A percentile compares a stretch with the other conserved stretches of the same genome.
phyloP scores from a whole-genome alignment of 2,888 invertebrate species.

The Mylabris sibirica region DNA sequence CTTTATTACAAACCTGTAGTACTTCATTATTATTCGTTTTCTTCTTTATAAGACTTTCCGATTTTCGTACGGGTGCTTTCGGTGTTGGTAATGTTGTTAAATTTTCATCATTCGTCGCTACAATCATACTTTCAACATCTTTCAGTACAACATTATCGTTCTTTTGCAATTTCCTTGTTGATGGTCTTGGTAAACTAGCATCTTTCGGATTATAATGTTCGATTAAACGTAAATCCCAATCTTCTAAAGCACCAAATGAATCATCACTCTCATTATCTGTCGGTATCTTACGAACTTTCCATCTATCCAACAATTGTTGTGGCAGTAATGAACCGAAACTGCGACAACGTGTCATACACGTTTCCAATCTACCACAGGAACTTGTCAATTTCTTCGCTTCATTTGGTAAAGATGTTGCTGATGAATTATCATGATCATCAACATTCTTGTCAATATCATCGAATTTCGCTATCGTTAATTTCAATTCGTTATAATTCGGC shows the following conservation, averaged over 20 bases:
- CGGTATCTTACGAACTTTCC: conserved; percentile 52
- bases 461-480: conserved; percentile 54
- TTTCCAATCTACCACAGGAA: conserved; percentile 59
- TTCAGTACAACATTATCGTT: conserved; percentile 48
- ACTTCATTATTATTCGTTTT: conserved; percentile 47
- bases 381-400: conserved; percentile 51
- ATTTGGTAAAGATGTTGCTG: conserved; percentile 51
- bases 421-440: conserved; percentile 48
- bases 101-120: conserved; percentile 48
- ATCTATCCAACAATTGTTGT: conserved; percentile 59
- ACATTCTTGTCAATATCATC: conserved; percentile 46
- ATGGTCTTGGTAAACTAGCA: conserved; percentile 56
- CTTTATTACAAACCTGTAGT: conserved; percentile 15
- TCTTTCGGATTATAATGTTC: conserved; percentile 62
- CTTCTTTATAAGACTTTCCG: conserved; percentile 52
- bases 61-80: conserved; percentile 49
- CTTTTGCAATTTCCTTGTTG: conserved; percentile 43
- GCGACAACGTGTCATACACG: conserved; percentile 61
- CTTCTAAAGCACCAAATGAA: conserved; percentile 62
- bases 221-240: conserved; percentile 63
- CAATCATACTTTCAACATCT: conserved; percentile 55
- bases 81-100: conserved; percentile 32
- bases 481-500: conserved; percentile 64
- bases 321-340: conserved; percentile 62
- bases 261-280: conserved; percentile 61